phyloP scores from a whole-genome alignment of 64 coral and sea anemone genomes.

The Orbicella faveolata region DNA sequence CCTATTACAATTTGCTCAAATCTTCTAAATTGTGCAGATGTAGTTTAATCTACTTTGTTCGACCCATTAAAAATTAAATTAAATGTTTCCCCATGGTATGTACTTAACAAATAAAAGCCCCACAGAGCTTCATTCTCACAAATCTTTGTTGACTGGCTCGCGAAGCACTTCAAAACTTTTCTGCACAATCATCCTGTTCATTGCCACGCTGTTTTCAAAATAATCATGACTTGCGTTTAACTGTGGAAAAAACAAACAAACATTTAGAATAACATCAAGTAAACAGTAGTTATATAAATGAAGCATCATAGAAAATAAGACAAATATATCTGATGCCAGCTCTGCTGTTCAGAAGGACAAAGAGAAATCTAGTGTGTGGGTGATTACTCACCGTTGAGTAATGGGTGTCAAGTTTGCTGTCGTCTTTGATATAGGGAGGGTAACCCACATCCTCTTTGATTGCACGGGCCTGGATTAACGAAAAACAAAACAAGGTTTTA shows the following conservation, averaged over 20 bases:
- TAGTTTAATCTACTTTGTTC: too few species aligned
- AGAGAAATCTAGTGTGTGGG: background rate
- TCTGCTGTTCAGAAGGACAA: too few species aligned
- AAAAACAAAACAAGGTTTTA: too few species aligned
- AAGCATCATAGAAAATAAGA: too few species aligned
- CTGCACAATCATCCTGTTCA: conserved; percentile 26
- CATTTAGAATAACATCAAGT: too few species aligned
- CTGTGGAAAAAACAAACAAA: background rate
- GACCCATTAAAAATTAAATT: background rate
- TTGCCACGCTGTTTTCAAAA: conserved; percentile 49
- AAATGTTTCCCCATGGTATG: too few species aligned
- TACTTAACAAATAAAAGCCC: too few species aligned
- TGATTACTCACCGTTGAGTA: conserved; percentile 39
- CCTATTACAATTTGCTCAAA: too few species aligned
- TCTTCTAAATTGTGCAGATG: too few species aligned
- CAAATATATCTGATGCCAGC: too few species aligned
- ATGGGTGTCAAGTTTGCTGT: conserved; percentile 44
- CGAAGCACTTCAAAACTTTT: background rate
- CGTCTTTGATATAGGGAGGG: conserved; percentile 70
- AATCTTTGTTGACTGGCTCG: conserved; percentile 35
- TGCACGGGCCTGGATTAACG: conserved; percentile 40
- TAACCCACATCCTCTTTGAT: conserved; percentile 72
- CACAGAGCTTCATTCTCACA: background rate
- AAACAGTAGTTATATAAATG: too few species aligned
- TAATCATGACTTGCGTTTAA: background rate